Evolutionary conservation across 2,888 invertebrate genomes (phyloP).

Genomic region (Kuschelorhynchus macadamiae): DNA sequence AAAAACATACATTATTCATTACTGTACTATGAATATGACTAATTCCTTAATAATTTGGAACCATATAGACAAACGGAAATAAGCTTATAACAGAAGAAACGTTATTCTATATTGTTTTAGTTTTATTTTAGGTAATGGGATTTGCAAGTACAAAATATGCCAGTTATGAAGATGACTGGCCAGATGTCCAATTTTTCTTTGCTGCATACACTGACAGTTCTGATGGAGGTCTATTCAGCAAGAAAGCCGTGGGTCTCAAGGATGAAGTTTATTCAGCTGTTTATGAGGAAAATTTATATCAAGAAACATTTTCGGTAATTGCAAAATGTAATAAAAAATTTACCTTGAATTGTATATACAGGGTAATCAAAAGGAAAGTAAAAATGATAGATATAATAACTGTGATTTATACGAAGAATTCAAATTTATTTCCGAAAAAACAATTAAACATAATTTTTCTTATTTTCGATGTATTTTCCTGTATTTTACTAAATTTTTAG

Average conservation of each 20-base stretch:
- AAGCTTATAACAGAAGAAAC: too few relatives aligned
- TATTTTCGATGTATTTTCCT: too few relatives aligned
- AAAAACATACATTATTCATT: too few relatives aligned
- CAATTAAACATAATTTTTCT: too few relatives aligned
- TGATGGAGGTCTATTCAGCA: conserved; percentile 83
- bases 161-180: conserved; percentile 77
- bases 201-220: conserved; percentile 80
- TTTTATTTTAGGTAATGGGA: conserved; percentile 55
- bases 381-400: too few relatives aligned
- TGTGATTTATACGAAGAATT: too few relatives aligned
- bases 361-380: background rate
- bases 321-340: too few relatives aligned
- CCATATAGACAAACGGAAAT: too few relatives aligned
- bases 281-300: conserved; percentile 79
- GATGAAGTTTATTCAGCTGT: conserved; percentile 78
- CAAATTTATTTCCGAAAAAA: too few relatives aligned
- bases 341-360: background rate
- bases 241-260: conserved; percentile 77
- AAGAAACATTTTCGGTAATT: conserved; percentile 58
- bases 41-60: too few relatives aligned
- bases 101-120: background rate
- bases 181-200: conserved; percentile 85
- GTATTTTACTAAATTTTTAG: too few relatives aligned
- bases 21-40: too few relatives aligned
- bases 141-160: conserved; percentile 78